These are phyloP conservation scores for Hyles vespertilio DNA, from an alignment of 1,140 invertebrate species.

Conservation along the genomic window DNA sequence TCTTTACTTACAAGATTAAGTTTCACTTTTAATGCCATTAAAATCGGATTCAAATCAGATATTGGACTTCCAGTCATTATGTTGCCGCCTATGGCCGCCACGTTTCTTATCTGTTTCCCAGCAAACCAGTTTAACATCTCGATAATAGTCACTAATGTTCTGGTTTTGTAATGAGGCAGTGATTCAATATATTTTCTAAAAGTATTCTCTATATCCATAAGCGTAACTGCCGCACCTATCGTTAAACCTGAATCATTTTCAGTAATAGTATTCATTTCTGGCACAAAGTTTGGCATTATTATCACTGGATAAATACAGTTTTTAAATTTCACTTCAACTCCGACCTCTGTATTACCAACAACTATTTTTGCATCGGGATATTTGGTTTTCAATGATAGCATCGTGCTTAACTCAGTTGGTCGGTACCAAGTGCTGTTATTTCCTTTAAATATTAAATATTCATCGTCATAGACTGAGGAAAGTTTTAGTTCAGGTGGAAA, in stretches of 20 bases:
- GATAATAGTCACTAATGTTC: conserved; percentile 84
- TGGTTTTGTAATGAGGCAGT: conserved; percentile 81
- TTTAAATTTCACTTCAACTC: conserved; percentile 95
- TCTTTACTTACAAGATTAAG: conserved; percentile 73
- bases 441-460: conserved; percentile 83
- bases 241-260: conserved; percentile 79
- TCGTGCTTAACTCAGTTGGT: conserved; percentile 81
- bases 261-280: conserved; percentile 81
- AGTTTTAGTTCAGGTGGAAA: conserved; percentile 94
- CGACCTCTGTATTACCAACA: conserved; percentile 96
- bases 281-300: conserved; percentile 86
- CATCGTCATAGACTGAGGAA: conserved; percentile 81
- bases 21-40: conserved; percentile 86
- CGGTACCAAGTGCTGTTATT: conserved; percentile 87
- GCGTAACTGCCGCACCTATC: conserved; percentile 90
- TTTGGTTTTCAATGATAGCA: conserved; percentile 85
- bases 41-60: conserved; percentile 95
- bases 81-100: conserved; percentile 92
- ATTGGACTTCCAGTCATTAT: conserved; percentile 98
- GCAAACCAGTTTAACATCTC: conserved; percentile 97
- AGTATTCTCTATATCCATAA: conserved; percentile 84
- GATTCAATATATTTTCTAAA: conserved; percentile 80
- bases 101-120: conserved; percentile 94
- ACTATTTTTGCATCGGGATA: conserved; percentile 91
- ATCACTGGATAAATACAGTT: conserved; percentile 88